These are phyloP conservation scores for Pomatostomus ruficeps DNA, from an alignment of 2,113 vertebrate species.

Conservation along the genomic window DNA sequence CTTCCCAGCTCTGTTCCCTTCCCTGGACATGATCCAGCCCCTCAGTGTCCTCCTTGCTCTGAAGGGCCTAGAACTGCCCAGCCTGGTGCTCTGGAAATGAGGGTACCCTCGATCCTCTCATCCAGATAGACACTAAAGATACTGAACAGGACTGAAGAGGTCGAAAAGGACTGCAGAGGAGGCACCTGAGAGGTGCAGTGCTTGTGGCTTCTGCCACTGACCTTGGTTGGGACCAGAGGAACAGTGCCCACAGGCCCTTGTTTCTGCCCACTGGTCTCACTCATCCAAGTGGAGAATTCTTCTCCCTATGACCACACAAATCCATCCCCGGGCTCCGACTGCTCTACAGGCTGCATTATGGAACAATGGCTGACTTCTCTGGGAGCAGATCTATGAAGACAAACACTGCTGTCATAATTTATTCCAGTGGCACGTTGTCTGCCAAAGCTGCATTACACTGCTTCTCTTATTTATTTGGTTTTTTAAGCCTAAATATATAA, in stretches of 20 bases:
- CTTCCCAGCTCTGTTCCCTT: fast-evolving
- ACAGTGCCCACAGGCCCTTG: not conserved
- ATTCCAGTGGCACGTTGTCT: not conserved
- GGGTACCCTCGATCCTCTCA: not conserved
- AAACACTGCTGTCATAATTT: not conserved
- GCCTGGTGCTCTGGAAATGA: not conserved
- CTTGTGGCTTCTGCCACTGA: not conserved
- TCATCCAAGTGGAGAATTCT: not conserved
- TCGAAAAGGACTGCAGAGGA: not conserved
- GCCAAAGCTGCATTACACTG: not conserved
- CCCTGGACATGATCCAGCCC: fast-evolving
- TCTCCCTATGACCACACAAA: not conserved
- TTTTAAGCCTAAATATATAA: not conserved
- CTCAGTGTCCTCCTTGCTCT: not conserved
- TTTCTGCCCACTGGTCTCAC: not conserved
- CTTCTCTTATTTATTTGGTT: not conserved
- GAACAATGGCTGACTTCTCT: not conserved
- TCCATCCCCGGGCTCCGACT: not conserved
- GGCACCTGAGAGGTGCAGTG: not conserved
- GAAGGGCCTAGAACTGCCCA: not conserved
- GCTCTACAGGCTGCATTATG: not conserved
- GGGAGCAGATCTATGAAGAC: not conserved
- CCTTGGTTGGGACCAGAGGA: not conserved
- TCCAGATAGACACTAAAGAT: not conserved
- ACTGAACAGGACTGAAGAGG: not conserved